These are phyloP conservation scores for Lutjanus campechanus DNA, from an alignment of 2,797 vertebrate species.

Conservation along the genomic window DNA sequence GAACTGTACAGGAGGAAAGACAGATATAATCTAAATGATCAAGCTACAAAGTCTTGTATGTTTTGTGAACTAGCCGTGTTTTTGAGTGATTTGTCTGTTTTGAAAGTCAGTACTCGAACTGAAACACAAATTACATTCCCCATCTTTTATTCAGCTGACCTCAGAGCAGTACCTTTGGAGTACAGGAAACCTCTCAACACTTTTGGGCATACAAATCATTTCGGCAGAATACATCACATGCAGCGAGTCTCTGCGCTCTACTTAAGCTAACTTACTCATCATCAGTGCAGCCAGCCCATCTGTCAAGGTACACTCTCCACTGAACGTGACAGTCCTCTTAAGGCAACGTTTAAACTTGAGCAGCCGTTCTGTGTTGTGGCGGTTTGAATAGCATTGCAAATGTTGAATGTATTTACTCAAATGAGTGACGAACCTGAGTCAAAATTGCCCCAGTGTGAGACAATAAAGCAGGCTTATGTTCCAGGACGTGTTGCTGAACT, in stretches of 20 bases:
- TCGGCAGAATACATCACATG: conserved; percentile 50
- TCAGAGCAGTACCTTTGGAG: conserved; percentile 47
- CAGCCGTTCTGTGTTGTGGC: conserved; percentile 59
- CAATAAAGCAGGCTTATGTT: conserved; percentile 56
- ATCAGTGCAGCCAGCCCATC: conserved; percentile 58
- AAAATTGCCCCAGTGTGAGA: conserved; percentile 49
- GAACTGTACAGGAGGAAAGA: too few species aligned
- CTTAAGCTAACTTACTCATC: conserved; percentile 66
- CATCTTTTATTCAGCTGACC: conserved; percentile 63
- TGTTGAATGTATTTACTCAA: conserved; percentile 54
- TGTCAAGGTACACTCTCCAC: conserved; percentile 61
- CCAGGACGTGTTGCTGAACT: conserved; percentile 37
- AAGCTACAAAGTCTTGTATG: not conserved
- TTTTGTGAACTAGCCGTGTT: not conserved
- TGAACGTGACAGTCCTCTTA: conserved; percentile 73
- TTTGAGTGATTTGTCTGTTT: conserved; percentile 22
- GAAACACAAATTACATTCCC: conserved; percentile 29
- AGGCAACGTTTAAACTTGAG: conserved; percentile 73
- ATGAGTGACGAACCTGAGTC: conserved; percentile 60
- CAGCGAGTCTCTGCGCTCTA: conserved; percentile 45
- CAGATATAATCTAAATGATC: not conserved
- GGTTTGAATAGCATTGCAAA: conserved; percentile 49
- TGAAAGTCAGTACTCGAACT: conserved; percentile 17
- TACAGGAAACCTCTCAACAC: conserved; percentile 57
- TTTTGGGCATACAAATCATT: conserved; percentile 65